Conservation (phyloP, 2,797 vertebrate genomes). For the Emys orbicularis region DNA sequence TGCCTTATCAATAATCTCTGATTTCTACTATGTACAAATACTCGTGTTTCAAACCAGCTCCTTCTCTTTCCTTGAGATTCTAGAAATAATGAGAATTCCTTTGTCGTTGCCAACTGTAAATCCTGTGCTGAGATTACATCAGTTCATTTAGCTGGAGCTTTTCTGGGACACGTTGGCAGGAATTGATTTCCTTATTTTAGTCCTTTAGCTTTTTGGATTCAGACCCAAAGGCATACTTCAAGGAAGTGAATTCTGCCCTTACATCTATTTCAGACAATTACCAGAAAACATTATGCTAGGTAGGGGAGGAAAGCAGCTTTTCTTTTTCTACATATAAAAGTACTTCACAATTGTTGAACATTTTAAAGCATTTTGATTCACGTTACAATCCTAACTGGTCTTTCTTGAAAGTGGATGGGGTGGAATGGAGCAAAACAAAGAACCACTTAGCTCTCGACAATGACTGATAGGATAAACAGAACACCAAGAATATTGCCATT, state of each 20-base stretch:
- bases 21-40: slow-evolving; percentile 59
- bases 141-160: slow-evolving; percentile 78
- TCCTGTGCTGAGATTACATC: slow-evolving; percentile 74
- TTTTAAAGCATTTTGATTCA: slow-evolving; percentile 12
- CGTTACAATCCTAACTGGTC: background rate
- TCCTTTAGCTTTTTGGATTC: slow-evolving; percentile 68
- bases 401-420: background rate
- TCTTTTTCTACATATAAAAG: slow-evolving; percentile 43
- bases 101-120: slow-evolving; percentile 33
- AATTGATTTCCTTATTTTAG: slow-evolving; percentile 76
- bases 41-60: slow-evolving; percentile 41
- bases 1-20: slow-evolving; percentile 66
- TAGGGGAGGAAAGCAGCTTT: slow-evolving; percentile 38
- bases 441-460: background rate
- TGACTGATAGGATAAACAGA: background rate
- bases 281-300: slow-evolving; percentile 21
- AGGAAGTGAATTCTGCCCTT: slow-evolving; percentile 57
- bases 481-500: background rate
- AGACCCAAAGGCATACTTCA: slow-evolving; percentile 47
- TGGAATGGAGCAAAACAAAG: background rate
- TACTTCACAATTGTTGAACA: slow-evolving; percentile 21
- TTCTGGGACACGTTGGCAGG: slow-evolving; percentile 62
- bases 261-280: slow-evolving; percentile 57
- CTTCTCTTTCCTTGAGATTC: slow-evolving; percentile 57
- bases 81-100: slow-evolving; percentile 75